phyloP scores from a whole-genome alignment of 2,888 invertebrate genomes.

The Eupsilia transversa region DNA sequence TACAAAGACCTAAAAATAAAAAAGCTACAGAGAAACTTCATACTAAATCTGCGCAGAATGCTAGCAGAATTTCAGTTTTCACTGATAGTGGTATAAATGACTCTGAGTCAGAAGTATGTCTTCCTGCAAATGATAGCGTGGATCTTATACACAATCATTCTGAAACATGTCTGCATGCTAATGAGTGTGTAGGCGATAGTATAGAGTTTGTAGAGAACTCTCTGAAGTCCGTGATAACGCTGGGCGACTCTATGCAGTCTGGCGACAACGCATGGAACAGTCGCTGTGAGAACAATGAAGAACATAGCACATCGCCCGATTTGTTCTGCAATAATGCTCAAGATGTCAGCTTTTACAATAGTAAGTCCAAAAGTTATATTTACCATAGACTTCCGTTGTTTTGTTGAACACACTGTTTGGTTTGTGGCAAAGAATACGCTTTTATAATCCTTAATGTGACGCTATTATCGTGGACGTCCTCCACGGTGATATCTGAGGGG shows the following conservation, averaged over 20 bases:
- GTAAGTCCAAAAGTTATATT: slow-evolving; percentile 54
- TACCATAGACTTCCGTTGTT: slow-evolving; percentile 2
- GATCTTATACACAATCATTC: slow-evolving; percentile 87
- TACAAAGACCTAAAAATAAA: slow-evolving; percentile 77
- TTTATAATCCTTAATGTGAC: background rate
- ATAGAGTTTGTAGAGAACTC: slow-evolving; percentile 78
- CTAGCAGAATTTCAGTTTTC: slow-evolving; percentile 68
- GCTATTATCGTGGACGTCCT: too few relatives aligned
- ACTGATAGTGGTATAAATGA: slow-evolving; percentile 81
- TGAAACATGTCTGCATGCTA: slow-evolving; percentile 83
- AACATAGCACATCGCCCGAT: slow-evolving; percentile 66
- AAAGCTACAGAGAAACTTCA: slow-evolving; percentile 48
- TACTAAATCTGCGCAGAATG: slow-evolving; percentile 45
- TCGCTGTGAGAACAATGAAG: slow-evolving; percentile 57
- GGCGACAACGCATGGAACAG: slow-evolving; percentile 53
- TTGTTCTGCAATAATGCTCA: slow-evolving; percentile 74
- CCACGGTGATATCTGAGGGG: background rate
- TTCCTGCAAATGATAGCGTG: slow-evolving; percentile 74
- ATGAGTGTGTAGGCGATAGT: slow-evolving; percentile 82
- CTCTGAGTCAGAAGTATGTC: slow-evolving; percentile 72
- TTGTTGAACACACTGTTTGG: background rate
- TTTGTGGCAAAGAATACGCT: background rate
- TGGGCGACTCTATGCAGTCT: slow-evolving; percentile 71
- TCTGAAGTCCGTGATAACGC: slow-evolving; percentile 73
- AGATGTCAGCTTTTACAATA: slow-evolving; percentile 66